phyloP scores from a whole-genome alignment of 2,888 invertebrate species.

The Drosophila monieri region DNA sequence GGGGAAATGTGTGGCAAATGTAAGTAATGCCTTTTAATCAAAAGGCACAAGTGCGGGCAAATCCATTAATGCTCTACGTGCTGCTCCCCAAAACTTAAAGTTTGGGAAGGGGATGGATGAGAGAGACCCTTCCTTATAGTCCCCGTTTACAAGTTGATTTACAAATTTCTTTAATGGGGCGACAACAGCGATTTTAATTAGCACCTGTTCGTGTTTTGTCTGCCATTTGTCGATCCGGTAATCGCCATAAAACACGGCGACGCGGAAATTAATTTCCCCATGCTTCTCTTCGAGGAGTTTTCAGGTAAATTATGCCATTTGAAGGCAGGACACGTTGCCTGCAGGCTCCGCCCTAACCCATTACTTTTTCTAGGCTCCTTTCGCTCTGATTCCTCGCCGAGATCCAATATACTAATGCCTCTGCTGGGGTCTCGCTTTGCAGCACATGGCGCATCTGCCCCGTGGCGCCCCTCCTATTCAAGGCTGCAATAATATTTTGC shows the following conservation, averaged over 20 bases:
- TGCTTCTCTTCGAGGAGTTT: slow-evolving; percentile 39
- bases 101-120: slow-evolving; percentile 49
- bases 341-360: slow-evolving; percentile 20
- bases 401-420: slow-evolving; percentile 61
- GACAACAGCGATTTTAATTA: slow-evolving; percentile 83
- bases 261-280: slow-evolving; percentile 68
- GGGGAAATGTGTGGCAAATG: slow-evolving; percentile 49
- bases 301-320: slow-evolving; percentile 46
- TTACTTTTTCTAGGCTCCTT: slow-evolving; percentile 11
- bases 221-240: slow-evolving; percentile 46
- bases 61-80: slow-evolving; percentile 85
- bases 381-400: slow-evolving; percentile 18
- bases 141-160: slow-evolving; percentile 57
- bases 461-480: background rate
- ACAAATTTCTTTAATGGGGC: slow-evolving; percentile 82
- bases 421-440: slow-evolving; percentile 7
- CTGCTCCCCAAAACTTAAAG: slow-evolving; percentile 82
- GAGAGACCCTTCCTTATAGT: background rate
- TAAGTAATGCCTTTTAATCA: slow-evolving; percentile 69
- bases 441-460: slow-evolving; percentile 40
- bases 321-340: slow-evolving; percentile 34
- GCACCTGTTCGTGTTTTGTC: slow-evolving; percentile 63
- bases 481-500: slow-evolving; percentile 72
- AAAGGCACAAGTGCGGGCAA: slow-evolving; percentile 52
- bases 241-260: slow-evolving; percentile 57